Base-by-base conservation (phyloP, 2,888 invertebrate species). In the Hypselothyrea guttata region DNA sequence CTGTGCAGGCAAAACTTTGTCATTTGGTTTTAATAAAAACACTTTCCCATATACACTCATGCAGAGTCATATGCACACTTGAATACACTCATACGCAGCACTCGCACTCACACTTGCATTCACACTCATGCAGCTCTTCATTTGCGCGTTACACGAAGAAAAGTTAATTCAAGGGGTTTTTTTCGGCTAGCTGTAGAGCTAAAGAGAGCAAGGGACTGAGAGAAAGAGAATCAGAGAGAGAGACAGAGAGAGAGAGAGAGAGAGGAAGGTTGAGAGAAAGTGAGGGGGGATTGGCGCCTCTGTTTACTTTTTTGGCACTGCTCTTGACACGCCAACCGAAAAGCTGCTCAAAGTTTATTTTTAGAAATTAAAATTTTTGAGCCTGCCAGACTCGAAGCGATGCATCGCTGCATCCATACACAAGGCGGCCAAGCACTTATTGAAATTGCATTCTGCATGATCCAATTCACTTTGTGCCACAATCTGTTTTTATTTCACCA, bases 21-120 rank as follows among this genome's bases (percentile, higher is more conserved):
- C 86, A 79, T 85, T 79, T 75, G 75, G 84, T 85, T 79, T 79
- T 79, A 79, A 85, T 83, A 79, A 79, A 79, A 79, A 79, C 84
- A 79, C 79, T 79, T 78, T 56, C 85, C 71, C 66, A 65, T 52
- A 34, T 64, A 65, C 56, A 63, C 51, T 47, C 57, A 44, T n/a
- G n/a, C 59, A 44, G 52, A 51, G 58, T 51, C 51, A 58, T 45
- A 57, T 11, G 9, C 45, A 63, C 27, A 69, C 33, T 54, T 42
- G 37, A 37, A 48, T 31, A 66, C 52, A 61, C 45, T 56, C 40
- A 49, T 33, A 53, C 12, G 45, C 37, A 41, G 22, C 16, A 47
- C 57, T 62, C 53, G 51, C 54, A 71, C 71, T 55, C 37, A 22
- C 34, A 38, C 49, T 37, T 58, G 56, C 66, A 67, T 76, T 79